Conservation (phyloP, 1,140 invertebrate genomes). For the Conus betulinus region DNA sequence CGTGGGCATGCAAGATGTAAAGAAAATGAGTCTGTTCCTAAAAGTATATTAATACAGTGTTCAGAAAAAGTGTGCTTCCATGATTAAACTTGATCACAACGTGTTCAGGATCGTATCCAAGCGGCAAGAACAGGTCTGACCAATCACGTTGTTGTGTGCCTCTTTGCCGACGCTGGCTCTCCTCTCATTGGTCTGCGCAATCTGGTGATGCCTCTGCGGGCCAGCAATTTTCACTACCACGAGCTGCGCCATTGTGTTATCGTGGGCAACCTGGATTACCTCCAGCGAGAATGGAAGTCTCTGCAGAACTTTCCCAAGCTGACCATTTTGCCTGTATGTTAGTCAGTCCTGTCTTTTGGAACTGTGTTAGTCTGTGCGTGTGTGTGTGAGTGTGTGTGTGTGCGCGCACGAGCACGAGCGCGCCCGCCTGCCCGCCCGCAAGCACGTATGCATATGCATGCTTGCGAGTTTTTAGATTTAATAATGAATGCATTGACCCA, state of each 20-base stretch:
- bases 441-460: too few species aligned
- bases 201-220: slow-evolving; percentile 79
- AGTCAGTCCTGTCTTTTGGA: neutral
- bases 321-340: slow-evolving; percentile 97
- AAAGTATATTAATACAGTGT: too few species aligned
- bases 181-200: slow-evolving; percentile 89
- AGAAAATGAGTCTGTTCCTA: too few species aligned
- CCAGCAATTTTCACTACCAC: slow-evolving; percentile 99
- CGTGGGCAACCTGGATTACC: slow-evolving; percentile 98
- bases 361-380: neutral
- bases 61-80: too few species aligned
- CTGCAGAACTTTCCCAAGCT: slow-evolving; percentile 99
- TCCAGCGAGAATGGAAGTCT: slow-evolving; percentile 99
- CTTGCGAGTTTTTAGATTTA: too few species aligned
- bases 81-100: too few species aligned
- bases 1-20: too few species aligned
- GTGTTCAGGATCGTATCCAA: slow-evolving; percentile 93
- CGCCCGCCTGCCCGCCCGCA: neutral
- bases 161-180: slow-evolving; percentile 99
- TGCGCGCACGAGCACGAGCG: neutral
- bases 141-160: slow-evolving; percentile 98
- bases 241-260: slow-evolving; percentile 99
- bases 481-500: too few species aligned
- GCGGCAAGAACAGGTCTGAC: slow-evolving; percentile 99
- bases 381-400: neutral